phyloP scores from a whole-genome alignment of 2,797 vertebrate genomes.

The Catostomus latipinnis region DNA sequence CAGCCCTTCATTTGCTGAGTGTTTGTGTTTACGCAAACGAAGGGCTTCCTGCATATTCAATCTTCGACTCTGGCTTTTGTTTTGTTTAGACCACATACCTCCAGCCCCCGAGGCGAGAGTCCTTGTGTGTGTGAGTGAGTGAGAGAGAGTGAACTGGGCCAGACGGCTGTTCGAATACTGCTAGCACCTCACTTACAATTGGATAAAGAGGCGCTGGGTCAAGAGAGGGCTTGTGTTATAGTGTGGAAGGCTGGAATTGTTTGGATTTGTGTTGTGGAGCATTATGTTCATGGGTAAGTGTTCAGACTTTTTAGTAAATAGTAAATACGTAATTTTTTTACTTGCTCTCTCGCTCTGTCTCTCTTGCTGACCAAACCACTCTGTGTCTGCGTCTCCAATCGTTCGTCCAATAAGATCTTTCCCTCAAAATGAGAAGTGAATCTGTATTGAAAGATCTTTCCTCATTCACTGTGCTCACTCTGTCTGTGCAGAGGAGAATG shows the following conservation, averaged over 20 bases:
- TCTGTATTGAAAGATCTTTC: constrained; percentile 27
- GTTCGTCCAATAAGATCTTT: constrained; percentile 30
- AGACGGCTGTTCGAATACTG: constrained; percentile 42
- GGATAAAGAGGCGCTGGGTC: constrained; percentile 28
- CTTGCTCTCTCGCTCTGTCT: constrained; percentile 5
- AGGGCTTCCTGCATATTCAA: constrained; percentile 96
- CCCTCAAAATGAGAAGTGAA: constrained; percentile 31
- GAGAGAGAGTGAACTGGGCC: constrained; percentile 66
- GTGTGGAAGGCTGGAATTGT: constrained; percentile 22
- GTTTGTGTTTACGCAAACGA: constrained; percentile 98
- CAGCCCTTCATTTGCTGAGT: constrained; percentile 94
- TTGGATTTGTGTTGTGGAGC: constrained; percentile 36
- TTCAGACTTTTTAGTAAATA: constrained; percentile 72
- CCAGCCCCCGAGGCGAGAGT: constrained; percentile 86
- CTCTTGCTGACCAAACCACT: constrained; percentile 2
- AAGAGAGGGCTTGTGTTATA: constrained; percentile 36
- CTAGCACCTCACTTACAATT: constrained; percentile 38
- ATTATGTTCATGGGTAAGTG: constrained; percentile 88
- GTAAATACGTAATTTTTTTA: constrained; percentile 45
- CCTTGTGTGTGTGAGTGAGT: constrained; percentile 29
- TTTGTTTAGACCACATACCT: constrained; percentile 98
- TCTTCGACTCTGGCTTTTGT: constrained; percentile 94
- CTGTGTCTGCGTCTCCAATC: not conserved
- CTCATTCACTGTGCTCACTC: constrained; percentile 40
- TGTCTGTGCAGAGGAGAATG: constrained; percentile 83